Evolutionary conservation across 1,140 invertebrate species (phyloP).

Genomic region (Anthonomus grandis): DNA sequence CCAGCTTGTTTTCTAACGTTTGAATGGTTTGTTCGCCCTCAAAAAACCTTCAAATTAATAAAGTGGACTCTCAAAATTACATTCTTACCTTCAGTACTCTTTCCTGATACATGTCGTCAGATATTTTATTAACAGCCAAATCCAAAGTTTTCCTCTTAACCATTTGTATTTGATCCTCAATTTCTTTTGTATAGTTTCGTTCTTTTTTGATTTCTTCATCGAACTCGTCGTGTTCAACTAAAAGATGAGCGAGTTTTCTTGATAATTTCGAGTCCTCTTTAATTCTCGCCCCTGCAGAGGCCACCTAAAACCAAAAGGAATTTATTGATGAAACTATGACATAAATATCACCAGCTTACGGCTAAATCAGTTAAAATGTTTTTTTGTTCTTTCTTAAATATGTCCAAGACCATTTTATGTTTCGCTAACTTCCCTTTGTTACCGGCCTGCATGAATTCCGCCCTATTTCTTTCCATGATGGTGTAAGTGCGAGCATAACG

Average conservation of each 20-base stretch:
- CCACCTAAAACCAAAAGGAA: constrained; percentile 17
- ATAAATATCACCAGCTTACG: constrained; percentile 3
- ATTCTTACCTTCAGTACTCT: constrained; percentile 48
- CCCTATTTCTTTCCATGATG: constrained; percentile 40
- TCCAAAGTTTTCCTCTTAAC: constrained; percentile 35
- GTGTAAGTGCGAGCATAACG: constrained; percentile 59
- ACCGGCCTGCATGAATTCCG: constrained; percentile 44
- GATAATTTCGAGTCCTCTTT: constrained; percentile 49
- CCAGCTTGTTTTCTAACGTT: constrained; percentile 67
- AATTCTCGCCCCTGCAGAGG: constrained; percentile 22
- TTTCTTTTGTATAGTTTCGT: constrained; percentile 47
- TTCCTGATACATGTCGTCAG: constrained; percentile 54
- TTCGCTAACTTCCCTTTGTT: constrained; percentile 61
- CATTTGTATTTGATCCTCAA: constrained; percentile 48
- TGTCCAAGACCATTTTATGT: constrained; percentile 60
- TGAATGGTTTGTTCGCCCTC: constrained; percentile 55
- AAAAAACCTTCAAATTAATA: neutral
- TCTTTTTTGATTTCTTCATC: constrained; percentile 42
- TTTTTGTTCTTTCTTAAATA: constrained; percentile 57
- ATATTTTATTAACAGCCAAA: constrained; percentile 47
- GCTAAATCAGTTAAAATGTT: constrained; percentile 60
- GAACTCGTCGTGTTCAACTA: constrained; percentile 40
- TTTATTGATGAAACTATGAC: neutral
- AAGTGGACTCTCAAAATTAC: neutral
- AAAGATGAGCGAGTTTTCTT: constrained; percentile 19